Base-by-base conservation (phyloP, 2,888 invertebrate species). In the Drosophila macrospina region DNA sequence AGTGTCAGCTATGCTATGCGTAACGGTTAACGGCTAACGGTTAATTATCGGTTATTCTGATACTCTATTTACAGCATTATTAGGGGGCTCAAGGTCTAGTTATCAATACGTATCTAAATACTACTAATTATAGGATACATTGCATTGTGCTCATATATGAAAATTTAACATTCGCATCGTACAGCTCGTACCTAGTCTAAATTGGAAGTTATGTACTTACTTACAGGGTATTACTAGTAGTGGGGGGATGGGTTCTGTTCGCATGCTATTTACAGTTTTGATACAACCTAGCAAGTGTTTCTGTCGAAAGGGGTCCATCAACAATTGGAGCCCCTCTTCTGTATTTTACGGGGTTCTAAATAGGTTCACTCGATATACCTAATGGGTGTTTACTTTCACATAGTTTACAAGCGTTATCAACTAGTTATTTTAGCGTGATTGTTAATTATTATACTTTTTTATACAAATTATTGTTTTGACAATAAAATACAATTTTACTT, bases 61-160 rank as follows among this genome's bases (percentile, higher is more conserved):
- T 84, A 28, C 28, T 0, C 28, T 28, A 83, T 74, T 15, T 75
- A 75, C 71, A 74, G 57, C 67, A 57, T 57, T 32, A 45, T 47
- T 30, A 30, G 42, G 70, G 36, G 42, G 70, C 47, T 74, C 60
- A 66, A 62, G 47, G 47, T 71, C 44, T 75, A 71, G 62, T 67
- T 68, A 64, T 72, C 57, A 48, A 34, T 64, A 55, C 42, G 20
- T 64, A 32, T 80, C 44, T 79, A 72, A 60, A 52, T 85, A 83
- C 82, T 86, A 83, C 86, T 78, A 81, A 69, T 79, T 89, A 86
- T 90, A 90, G 90, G 90, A 90, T 89, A 89, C 90, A 89, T 86
- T 89, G 88, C 80, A 88, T 86, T 90, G 90, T 90, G 90, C 90
- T 90, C 90, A 83, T 84, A 63, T 82, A 65, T 63, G 55, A 79